Conservation (phyloP, 2,888 invertebrate genomes). For the Teinopalpus imperialis region DNA sequence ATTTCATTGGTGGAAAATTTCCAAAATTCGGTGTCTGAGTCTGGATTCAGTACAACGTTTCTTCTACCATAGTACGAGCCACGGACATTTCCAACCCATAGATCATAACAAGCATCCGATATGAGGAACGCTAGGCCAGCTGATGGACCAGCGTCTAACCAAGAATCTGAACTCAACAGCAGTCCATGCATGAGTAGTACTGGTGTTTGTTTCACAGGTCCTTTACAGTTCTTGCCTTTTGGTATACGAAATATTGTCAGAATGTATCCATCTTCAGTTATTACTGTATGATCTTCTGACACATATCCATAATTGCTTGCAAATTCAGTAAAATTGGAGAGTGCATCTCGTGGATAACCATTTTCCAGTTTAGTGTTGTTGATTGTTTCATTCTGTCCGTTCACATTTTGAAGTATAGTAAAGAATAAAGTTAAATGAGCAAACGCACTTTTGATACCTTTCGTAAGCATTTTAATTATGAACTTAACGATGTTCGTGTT, state of each 20-base stretch:
- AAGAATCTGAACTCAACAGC: slow-evolving; percentile 54
- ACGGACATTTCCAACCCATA: slow-evolving; percentile 52
- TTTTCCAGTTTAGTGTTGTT: no score
- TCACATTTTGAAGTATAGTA: no score
- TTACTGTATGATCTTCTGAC: slow-evolving; percentile 50
- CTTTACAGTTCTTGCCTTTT: slow-evolving; percentile 41
- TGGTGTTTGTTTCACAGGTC: slow-evolving; percentile 40
- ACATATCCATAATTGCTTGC: slow-evolving; percentile 44
- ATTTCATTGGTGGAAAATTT: slow-evolving; percentile 85
- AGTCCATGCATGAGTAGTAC: slow-evolving; percentile 63
- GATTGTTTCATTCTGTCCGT: no score
- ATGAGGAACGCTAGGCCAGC: slow-evolving; percentile 43
- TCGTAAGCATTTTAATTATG: no score
- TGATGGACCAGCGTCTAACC: slow-evolving; percentile 55
- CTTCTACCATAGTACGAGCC: slow-evolving; percentile 73
- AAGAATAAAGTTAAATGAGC: no score
- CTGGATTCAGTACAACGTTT: slow-evolving; percentile 66
- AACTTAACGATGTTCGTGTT: no score
- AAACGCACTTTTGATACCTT: no score
- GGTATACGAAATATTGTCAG: slow-evolving; percentile 51
- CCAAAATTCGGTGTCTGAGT: slow-evolving; percentile 69
- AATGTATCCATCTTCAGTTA: slow-evolving; percentile 60
- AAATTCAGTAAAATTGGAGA: slow-evolving; percentile 49
- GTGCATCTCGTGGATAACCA: slow-evolving; percentile 13
- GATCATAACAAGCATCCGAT: slow-evolving; percentile 42